A percentile compares a stretch with the other conserved stretches of the same genome.
Evolutionary conservation across 2,888 invertebrate species (phyloP).

Genomic region (Ommatoiulus sabulosus): DNA sequence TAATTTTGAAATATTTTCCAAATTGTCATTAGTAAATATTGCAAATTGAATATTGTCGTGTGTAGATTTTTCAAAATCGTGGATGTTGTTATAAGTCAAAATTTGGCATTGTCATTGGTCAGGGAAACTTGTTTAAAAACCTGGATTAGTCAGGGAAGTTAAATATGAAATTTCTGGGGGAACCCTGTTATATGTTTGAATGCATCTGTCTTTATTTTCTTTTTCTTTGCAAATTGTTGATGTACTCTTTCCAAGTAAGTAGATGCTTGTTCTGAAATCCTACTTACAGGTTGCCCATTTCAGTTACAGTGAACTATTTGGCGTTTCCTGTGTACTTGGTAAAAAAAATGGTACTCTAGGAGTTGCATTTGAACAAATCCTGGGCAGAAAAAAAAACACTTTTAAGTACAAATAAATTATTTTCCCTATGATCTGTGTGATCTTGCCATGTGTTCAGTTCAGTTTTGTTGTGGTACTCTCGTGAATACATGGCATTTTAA

Average conservation of each 20-base stretch:
- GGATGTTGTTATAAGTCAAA: no score
- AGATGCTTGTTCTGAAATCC: neutral
- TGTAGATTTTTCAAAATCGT: no score
- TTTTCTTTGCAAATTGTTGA: conserved; percentile 6
- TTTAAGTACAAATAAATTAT: conserved; percentile 34
- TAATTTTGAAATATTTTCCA: no score
- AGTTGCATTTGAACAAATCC: neutral
- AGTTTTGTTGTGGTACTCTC: neutral
- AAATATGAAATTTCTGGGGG: no score
- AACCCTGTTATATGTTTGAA: neutral
- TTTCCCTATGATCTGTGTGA: neutral
- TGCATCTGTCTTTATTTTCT: neutral
- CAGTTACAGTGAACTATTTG: neutral
- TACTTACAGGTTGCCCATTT: neutral
- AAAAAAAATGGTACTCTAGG: neutral
- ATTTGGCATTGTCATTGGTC: no score
- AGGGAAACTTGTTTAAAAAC: no score
- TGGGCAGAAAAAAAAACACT: neutral
- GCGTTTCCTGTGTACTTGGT: neutral
- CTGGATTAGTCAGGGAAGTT: no score
- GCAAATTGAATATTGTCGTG: no score
- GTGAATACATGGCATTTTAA: conserved; percentile 4
- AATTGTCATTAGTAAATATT: no score
- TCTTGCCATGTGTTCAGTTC: neutral
- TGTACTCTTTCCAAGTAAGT: neutral